A percentile compares a stretch with the other conserved stretches of the same genome.
Conservation (phyloP, 2,888 invertebrate species). For the Rhogogaster chlorosoma region DNA sequence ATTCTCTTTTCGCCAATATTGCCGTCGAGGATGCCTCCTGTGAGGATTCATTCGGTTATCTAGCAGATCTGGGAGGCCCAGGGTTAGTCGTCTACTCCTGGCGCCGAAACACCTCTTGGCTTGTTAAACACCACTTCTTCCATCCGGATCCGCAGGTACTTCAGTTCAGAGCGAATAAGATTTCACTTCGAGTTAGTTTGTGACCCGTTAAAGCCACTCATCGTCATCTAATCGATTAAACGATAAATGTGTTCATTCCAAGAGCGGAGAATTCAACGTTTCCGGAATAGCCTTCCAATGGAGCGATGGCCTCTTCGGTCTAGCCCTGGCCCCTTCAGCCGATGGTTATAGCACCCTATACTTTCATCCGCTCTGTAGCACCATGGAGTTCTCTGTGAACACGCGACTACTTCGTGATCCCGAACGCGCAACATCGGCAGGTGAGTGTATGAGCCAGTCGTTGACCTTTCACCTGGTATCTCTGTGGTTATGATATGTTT, state of each 20-base stretch:
- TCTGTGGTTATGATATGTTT: neutral
- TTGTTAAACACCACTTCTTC: slow-evolving; percentile 86
- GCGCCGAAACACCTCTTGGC: slow-evolving; percentile 86
- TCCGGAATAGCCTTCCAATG: slow-evolving; percentile 86
- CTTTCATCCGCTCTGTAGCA: slow-evolving; percentile 90
- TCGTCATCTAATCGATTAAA: neutral
- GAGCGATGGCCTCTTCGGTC: slow-evolving; percentile 89
- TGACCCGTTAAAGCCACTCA: too few relatives aligned
- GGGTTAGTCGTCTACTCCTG: slow-evolving; percentile 89
- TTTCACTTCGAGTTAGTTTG: too few relatives aligned
- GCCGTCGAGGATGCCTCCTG: slow-evolving; percentile 88
- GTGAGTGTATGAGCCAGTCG: slow-evolving; percentile 54
- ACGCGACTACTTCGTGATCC: slow-evolving; percentile 84
- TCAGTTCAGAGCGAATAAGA: neutral
- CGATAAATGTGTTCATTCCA: neutral
- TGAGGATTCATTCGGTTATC: slow-evolving; percentile 86
- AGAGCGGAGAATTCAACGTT: slow-evolving; percentile 86
- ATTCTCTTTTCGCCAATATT: slow-evolving; percentile 88
- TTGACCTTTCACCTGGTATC: neutral
- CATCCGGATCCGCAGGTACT: slow-evolving; percentile 83
- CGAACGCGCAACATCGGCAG: slow-evolving; percentile 77
- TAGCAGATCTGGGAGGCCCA: slow-evolving; percentile 85
- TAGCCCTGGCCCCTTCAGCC: slow-evolving; percentile 83
- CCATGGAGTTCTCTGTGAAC: slow-evolving; percentile 87
- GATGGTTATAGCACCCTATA: slow-evolving; percentile 87